A percentile compares a stretch with the other conserved stretches of the same genome.
Evolutionary conservation across 1,140 invertebrate genomes (phyloP).

Genomic region (Brachionus koreanus): DNA sequence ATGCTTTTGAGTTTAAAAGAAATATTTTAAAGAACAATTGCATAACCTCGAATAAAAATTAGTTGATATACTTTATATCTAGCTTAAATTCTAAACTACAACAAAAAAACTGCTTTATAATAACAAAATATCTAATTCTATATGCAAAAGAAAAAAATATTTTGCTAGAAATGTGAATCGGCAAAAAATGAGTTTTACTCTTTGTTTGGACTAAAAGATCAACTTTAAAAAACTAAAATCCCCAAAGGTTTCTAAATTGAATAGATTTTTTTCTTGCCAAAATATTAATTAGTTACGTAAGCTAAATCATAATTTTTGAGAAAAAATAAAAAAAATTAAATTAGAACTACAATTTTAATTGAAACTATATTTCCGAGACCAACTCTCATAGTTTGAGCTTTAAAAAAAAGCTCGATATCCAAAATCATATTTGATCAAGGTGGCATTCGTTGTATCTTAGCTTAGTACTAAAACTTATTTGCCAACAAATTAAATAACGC

Average conservation of each 20-base stretch:
- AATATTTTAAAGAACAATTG: not conserved
- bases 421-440: constrained; percentile 11
- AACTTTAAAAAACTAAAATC: not conserved
- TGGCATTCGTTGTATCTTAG: not conserved
- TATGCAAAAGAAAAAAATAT: not conserved
- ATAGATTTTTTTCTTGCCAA: not conserved
- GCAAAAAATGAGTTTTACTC: not conserved
- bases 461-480: not conserved
- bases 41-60: not conserved
- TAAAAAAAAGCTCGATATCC: not conserved
- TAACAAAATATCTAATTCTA: not conserved
- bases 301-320: not conserved
- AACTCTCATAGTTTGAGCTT: not conserved
- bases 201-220: not conserved
- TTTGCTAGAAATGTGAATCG: not conserved
- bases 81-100: not conserved
- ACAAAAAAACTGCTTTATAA: not conserved
- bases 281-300: constrained; percentile 5
- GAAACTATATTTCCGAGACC: not conserved
- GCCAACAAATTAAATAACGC: constrained; percentile 33
- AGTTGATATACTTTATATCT: not conserved
- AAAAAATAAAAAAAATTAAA: not conserved
- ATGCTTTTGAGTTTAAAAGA: not conserved
- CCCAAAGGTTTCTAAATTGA: not conserved
- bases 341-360: not conserved